Evolutionary conservation across 2,113 vertebrate species (phyloP).

Genomic region (Pygoscelis antarcticus): DNA sequence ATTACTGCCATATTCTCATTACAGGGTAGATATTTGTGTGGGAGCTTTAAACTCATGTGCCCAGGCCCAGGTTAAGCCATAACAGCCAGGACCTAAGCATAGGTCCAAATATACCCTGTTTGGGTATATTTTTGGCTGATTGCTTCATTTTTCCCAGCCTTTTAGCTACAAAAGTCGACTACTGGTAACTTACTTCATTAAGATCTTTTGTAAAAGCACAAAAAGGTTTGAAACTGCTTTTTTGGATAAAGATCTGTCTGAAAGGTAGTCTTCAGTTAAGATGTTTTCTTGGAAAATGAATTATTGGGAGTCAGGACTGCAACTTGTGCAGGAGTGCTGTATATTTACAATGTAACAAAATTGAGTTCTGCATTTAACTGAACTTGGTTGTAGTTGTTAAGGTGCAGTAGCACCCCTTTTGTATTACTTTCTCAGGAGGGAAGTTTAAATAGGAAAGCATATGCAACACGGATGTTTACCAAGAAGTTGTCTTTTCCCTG

Average conservation of each 20-base stretch:
- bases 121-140: neutral
- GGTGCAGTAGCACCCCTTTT: neutral
- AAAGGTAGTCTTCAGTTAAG: neutral
- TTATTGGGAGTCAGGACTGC: neutral
- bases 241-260: neutral
- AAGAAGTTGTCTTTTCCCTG: neutral
- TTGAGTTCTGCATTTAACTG: neutral
- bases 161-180: neutral
- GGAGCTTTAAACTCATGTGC: neutral
- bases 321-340: neutral
- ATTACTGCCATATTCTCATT: neutral
- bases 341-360: neutral
- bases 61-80: rapidly evolving
- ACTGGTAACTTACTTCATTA: neutral
- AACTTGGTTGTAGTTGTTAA: neutral
- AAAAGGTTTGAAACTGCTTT: neutral
- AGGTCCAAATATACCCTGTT: too few relatives aligned
- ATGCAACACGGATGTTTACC: neutral
- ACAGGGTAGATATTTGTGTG: neutral
- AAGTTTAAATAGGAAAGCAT: neutral
- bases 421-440: neutral
- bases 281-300: neutral
- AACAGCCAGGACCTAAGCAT: neutral
- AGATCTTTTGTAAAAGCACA: neutral
- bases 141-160: neutral